A percentile compares a stretch with the other conserved stretches of the same genome.
These are phyloP conservation scores for Pelobates cultripes DNA, from an alignment of 2,797 vertebrate species.

Conservation along the genomic window DNA sequence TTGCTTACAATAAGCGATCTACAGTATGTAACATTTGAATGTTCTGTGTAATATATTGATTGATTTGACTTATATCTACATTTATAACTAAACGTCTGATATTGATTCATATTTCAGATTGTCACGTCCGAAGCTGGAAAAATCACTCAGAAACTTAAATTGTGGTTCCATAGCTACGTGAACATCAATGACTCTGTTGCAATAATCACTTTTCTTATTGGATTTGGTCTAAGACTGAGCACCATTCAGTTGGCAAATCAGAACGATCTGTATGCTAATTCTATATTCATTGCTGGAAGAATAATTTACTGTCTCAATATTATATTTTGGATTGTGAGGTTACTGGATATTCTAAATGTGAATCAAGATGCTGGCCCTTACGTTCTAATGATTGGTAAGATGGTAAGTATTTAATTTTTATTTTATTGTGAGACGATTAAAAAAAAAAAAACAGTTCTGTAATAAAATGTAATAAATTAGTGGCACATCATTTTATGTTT, in stretches of 20 bases:
- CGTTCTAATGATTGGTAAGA: slow-evolving; percentile 85
- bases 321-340: slow-evolving; percentile 84
- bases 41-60: too few relatives aligned
- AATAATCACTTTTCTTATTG: slow-evolving; percentile 80
- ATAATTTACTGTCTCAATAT: slow-evolving; percentile 82
- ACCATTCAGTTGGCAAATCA: not conserved
- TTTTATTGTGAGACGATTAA: too few relatives aligned
- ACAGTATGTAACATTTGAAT: too few relatives aligned
- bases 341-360: slow-evolving; percentile 80
- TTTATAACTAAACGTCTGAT: not conserved
- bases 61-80: too few relatives aligned
- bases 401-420: slow-evolving; percentile 70
- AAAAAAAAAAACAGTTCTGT: too few relatives aligned
- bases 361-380: slow-evolving; percentile 85
- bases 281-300: slow-evolving; percentile 69
- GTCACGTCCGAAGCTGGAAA: slow-evolving; percentile 83
- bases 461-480: too few relatives aligned
- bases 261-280: not conserved
- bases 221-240: slow-evolving; percentile 77
- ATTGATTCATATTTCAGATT: slow-evolving; percentile 68
- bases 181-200: slow-evolving; percentile 81
- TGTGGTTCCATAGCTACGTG: slow-evolving; percentile 82
- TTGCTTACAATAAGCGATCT: too few relatives aligned
- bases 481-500: too few relatives aligned
- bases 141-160: slow-evolving; percentile 82